Evolutionary conservation across 2,113 vertebrate genomes (phyloP).

Genomic region (Ctenodactylus gundi): DNA sequence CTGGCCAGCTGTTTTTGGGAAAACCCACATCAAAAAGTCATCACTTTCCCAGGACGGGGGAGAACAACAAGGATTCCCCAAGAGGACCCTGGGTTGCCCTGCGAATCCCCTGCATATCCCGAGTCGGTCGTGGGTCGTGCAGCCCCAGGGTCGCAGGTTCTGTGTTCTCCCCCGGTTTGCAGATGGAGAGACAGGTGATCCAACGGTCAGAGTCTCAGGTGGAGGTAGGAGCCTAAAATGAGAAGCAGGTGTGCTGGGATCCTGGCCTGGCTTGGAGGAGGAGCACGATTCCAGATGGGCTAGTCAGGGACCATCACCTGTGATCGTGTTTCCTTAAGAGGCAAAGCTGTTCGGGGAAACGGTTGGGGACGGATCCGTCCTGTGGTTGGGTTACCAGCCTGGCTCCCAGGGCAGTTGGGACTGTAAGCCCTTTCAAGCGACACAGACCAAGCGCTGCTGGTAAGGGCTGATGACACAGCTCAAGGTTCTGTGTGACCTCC

Average conservation of each 20-base stretch:
- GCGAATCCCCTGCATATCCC: neutral
- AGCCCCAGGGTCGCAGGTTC: rapidly evolving
- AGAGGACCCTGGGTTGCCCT: neutral
- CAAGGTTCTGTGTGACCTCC: neutral
- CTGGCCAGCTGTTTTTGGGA: neutral
- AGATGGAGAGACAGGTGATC: neutral
- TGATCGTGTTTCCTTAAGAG: neutral
- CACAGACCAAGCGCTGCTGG: neutral
- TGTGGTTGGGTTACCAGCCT: too few species aligned
- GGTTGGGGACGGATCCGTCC: neutral
- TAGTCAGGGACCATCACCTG: neutral
- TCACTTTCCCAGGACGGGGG: neutral
- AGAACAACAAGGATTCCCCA: neutral
- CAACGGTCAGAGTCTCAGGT: neutral
- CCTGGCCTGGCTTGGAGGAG: neutral
- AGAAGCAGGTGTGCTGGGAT: neutral
- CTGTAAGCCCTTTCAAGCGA: neutral
- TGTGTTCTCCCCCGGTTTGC: neutral
- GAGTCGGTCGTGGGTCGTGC: neutral
- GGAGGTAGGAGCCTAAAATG: neutral
- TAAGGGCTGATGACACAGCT: neutral
- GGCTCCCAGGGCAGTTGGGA: neutral
- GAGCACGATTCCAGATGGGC: neutral
- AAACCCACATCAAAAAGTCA: neutral
- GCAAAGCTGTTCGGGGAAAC: neutral